Percentiles rank a stretch among this genome's conserved stretches.
These are phyloP conservation scores for Drosophila fulvimacula DNA, from an alignment of 2,888 invertebrate species.

Conservation along the genomic window DNA sequence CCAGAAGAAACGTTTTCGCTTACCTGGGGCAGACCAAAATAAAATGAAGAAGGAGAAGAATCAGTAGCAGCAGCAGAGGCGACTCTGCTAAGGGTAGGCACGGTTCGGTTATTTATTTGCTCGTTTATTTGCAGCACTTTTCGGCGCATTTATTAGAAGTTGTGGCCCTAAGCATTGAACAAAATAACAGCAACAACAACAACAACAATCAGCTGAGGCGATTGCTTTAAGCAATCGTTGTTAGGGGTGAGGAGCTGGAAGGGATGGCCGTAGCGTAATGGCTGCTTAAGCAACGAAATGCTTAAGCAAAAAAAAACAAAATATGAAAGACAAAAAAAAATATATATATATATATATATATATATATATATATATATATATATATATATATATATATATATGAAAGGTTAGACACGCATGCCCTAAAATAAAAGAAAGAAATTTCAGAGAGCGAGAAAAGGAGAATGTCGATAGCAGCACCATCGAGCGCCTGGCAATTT, in stretches of 20 bases:
- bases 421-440: slow-evolving; percentile 18
- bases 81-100: slow-evolving; percentile 16
- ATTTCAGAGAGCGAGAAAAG: background rate
- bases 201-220: slow-evolving; percentile 2
- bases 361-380: no score
- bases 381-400: slow-evolving; percentile 1
- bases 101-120: slow-evolving; percentile 69
- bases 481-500: slow-evolving; percentile 30
- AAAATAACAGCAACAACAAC: slow-evolving; percentile 13
- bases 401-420: slow-evolving; percentile 33
- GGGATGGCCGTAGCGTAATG: slow-evolving; percentile 14
- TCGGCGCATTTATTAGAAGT: slow-evolving; percentile 71
- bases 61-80: background rate
- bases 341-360: no score
- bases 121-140: slow-evolving; percentile 76
- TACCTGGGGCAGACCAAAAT: slow-evolving; percentile 37
- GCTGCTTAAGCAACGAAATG: slow-evolving; percentile 33
- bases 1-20: slow-evolving; percentile 13
- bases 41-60: slow-evolving; percentile 3
- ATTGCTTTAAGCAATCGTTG: slow-evolving; percentile 22
- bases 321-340: slow-evolving; percentile 33
- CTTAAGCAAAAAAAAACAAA: slow-evolving; percentile 30
- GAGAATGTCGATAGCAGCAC: slow-evolving; percentile 22
- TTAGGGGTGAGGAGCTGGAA: no score
- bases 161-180: slow-evolving; percentile 55